Percentiles rank a stretch among this genome's conserved stretches.
phyloP scores from a whole-genome alignment of 2,797 vertebrate species.

The Melanotaenia pygmaea region DNA sequence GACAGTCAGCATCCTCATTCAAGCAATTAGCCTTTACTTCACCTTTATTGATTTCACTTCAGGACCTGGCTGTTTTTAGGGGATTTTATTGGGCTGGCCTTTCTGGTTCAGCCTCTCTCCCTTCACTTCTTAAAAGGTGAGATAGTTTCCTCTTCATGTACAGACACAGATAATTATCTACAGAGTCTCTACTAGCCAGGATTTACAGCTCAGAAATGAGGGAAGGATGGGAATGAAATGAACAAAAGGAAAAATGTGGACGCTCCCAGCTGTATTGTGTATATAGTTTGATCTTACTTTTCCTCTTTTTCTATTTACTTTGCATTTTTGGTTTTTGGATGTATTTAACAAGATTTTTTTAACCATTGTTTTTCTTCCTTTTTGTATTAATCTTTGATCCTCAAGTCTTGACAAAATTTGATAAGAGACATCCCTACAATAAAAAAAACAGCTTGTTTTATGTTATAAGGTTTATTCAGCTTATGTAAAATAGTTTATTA shows the following conservation, averaged over 20 bases:
- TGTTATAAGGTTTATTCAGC: not conserved
- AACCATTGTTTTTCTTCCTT: not conserved
- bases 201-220: conserved; percentile 51
- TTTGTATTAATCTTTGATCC: not conserved
- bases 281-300: not conserved
- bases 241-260: conserved; percentile 24
- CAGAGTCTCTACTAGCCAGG: conserved; percentile 46
- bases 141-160: conserved; percentile 26
- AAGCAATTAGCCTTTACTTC: conserved; percentile 38
- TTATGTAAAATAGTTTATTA: not conserved
- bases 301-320: not conserved
- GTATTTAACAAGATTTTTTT: not conserved
- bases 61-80: conserved; percentile 14
- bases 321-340: not conserved
- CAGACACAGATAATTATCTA: conserved; percentile 62
- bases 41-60: conserved; percentile 40
- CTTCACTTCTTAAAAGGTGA: conserved; percentile 27
- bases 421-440: too few relatives aligned
- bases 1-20: conserved; percentile 41
- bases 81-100: conserved; percentile 28
- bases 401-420: not conserved
- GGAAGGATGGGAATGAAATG: conserved; percentile 29
- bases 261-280: not conserved
- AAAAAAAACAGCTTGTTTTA: not conserved
- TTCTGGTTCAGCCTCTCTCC: conserved; percentile 19